phyloP scores from a whole-genome alignment of 2,797 vertebrate genomes.

The Epinephelus awoara region DNA sequence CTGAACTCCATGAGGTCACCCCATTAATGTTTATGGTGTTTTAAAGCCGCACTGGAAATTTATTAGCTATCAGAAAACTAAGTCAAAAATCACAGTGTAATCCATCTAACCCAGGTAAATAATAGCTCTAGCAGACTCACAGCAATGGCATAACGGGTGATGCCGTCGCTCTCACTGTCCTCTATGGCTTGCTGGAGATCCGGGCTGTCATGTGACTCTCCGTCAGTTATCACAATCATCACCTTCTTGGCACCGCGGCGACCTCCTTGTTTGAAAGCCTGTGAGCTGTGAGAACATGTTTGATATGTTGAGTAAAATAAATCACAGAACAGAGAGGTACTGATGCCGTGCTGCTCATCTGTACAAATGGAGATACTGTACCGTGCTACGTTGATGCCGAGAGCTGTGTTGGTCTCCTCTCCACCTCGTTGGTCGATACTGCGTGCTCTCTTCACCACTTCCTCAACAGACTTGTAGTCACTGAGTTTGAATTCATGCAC shows the following conservation, averaged over 20 bases:
- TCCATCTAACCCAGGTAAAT: conserved; percentile 30
- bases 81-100: conserved; percentile 25
- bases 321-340: not conserved
- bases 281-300: conserved; percentile 84
- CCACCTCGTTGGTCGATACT: conserved; percentile 95
- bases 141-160: conserved; percentile 96
- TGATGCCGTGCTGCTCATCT: not conserved
- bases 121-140: conserved; percentile 84
- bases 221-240: conserved; percentile 99
- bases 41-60: conserved; percentile 43
- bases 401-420: conserved; percentile 95
- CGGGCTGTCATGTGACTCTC: conserved; percentile 96
- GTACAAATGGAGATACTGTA: conserved; percentile 66
- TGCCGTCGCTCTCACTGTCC: conserved; percentile 94
- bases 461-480: conserved; percentile 94
- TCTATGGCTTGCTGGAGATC: conserved; percentile 96
- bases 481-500: conserved; percentile 96
- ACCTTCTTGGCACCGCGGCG: conserved; percentile 98
- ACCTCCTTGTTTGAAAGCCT: conserved; percentile 97
- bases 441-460: conserved; percentile 94
- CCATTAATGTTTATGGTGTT: conserved; percentile 54
- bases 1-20: conserved; percentile 58
- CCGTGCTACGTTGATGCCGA: conserved; percentile 95
- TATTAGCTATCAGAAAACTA: conserved; percentile 41
- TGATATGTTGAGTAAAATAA: not conserved